A percentile compares a stretch with the other conserved stretches of the same genome.
These are phyloP conservation scores for Spodoptera litura DNA, from an alignment of 1,140 invertebrate species.

Conservation along the genomic window DNA sequence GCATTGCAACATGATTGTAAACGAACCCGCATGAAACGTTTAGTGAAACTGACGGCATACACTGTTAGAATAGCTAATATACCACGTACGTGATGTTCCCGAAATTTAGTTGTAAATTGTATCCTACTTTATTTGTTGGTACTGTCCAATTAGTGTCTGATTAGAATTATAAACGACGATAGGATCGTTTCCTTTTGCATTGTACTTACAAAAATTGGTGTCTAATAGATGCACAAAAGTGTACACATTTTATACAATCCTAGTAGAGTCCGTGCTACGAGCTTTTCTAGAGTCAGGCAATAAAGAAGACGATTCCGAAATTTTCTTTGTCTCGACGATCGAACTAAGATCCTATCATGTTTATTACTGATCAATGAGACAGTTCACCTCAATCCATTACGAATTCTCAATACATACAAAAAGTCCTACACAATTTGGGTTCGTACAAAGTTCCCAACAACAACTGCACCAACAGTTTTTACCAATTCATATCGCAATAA, in stretches of 20 bases:
- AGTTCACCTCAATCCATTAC: no score
- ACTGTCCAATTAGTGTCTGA: not conserved
- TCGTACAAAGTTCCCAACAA: not conserved
- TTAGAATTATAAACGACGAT: no score
- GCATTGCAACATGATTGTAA: constrained; percentile 19
- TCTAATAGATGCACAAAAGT: no score
- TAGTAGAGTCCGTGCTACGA: no score
- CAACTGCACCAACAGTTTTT: constrained; percentile 4
- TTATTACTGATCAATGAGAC: not conserved
- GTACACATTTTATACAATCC: no score
- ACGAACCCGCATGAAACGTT: constrained; percentile 8
- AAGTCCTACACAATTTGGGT: not conserved
- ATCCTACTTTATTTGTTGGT: not conserved
- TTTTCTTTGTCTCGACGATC: no score
- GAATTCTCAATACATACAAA: not conserved
- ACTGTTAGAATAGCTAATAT: constrained; percentile 31
- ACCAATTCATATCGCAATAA: constrained; percentile 36
- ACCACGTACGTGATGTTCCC: not conserved
- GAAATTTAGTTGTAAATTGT: not conserved
- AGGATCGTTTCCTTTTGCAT: not conserved
- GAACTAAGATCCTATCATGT: no score
- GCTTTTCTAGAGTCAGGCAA: no score
- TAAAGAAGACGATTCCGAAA: no score
- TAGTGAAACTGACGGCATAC: constrained; percentile 35
- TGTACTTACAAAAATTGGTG: not conserved